Percentiles rank a stretch among this genome's conserved stretches.
phyloP scores from a whole-genome alignment of 2,113 vertebrate species.

The Murina feae region DNA sequence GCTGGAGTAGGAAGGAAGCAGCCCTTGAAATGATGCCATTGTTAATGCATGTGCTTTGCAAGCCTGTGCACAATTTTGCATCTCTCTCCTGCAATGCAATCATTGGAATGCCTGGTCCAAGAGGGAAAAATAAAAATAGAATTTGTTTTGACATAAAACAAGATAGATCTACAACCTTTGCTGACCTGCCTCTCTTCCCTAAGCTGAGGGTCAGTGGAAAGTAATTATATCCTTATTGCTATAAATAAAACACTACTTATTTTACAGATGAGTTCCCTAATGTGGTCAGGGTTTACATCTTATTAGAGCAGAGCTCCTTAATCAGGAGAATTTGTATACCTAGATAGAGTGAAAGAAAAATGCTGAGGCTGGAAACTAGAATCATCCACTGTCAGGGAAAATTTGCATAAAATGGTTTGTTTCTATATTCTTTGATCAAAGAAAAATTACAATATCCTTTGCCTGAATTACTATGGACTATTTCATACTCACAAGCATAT shows the following conservation, averaged over 20 bases:
- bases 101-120: background rate
- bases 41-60: background rate
- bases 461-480: background rate
- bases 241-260: constrained; percentile 40
- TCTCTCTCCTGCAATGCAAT: background rate
- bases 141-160: constrained; percentile 61
- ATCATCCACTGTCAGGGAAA: background rate
- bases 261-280: background rate
- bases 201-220: constrained; percentile 29
- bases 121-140: constrained; percentile 35
- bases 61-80: background rate
- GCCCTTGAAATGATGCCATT: background rate
- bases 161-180: constrained; percentile 31
- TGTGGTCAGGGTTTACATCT: constrained; percentile 2
- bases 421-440: background rate
- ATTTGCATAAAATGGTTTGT: background rate
- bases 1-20: background rate
- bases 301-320: constrained; percentile 27
- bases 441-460: background rate
- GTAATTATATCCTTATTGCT: constrained; percentile 2
- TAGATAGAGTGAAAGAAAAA: background rate
- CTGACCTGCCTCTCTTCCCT: constrained; percentile 20
- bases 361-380: background rate
- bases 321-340: constrained; percentile 49
- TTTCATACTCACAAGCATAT: background rate